phyloP scores from a whole-genome alignment of 2,113 vertebrate species.

The Rhodinocichla rosea region DNA sequence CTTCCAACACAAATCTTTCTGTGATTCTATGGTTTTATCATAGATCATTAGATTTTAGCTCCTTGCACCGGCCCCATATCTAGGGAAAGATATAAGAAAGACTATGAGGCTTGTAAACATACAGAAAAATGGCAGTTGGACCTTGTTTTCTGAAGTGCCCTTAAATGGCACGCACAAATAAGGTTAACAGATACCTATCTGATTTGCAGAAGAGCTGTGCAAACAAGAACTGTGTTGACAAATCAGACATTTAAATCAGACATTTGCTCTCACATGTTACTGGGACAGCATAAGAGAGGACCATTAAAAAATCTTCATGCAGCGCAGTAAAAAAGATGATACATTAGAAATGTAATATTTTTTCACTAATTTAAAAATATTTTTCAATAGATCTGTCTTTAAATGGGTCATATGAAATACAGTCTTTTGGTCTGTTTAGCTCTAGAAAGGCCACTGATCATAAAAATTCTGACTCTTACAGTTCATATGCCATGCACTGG shows the following conservation, averaged over 20 bases:
- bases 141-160: background rate
- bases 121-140: background rate
- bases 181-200: background rate
- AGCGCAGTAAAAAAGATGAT: background rate
- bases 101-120: background rate
- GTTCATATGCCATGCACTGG: background rate
- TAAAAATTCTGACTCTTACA: background rate
- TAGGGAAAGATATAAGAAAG: background rate
- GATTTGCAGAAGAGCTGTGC: background rate
- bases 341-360: background rate
- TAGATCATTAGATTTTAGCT: background rate
- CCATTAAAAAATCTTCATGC: background rate
- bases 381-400: background rate
- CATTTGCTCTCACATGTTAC: background rate
- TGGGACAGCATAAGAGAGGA: background rate
- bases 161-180: background rate
- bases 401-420: background rate
- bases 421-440: background rate
- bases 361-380: background rate
- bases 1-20: background rate
- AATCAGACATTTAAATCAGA: background rate
- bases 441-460: background rate
- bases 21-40: background rate
- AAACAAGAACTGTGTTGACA: background rate
- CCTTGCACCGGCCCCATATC: background rate